Evolutionary conservation across 2,113 vertebrate genomes (phyloP).

Genomic region (Leucopsar rothschildi): DNA sequence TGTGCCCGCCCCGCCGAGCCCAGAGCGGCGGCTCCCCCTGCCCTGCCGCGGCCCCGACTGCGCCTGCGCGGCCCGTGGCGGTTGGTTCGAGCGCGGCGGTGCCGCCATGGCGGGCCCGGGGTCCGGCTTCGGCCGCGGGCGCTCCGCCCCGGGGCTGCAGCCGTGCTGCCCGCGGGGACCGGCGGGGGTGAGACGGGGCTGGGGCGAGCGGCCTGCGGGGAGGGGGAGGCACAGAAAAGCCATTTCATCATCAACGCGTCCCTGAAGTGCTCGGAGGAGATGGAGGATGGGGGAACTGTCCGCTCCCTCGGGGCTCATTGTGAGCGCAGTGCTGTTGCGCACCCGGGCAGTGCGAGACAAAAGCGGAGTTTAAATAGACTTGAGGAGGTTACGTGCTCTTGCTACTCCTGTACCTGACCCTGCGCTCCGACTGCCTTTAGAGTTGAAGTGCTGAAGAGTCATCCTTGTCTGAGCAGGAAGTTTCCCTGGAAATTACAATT

Average conservation of each 20-base stretch:
- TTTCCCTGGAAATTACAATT: background rate
- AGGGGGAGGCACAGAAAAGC: background rate
- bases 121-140: too few species aligned
- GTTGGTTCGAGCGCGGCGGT: background rate
- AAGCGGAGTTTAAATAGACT: fast-evolving
- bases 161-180: background rate
- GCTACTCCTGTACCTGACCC: fast-evolving
- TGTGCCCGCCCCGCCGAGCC: background rate
- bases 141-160: too few species aligned
- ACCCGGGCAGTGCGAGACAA: fast-evolving
- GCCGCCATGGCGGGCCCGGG: background rate
- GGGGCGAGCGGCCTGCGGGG: background rate
- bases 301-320: fast-evolving
- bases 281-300: background rate
- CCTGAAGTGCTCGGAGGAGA: background rate
- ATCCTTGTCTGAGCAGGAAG: background rate
- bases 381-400: fast-evolving
- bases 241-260: background rate
- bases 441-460: too few species aligned
- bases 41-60: background rate
- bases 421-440: fast-evolving
- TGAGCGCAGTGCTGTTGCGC: fast-evolving
- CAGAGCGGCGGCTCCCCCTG: fast-evolving
- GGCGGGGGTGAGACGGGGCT: background rate
- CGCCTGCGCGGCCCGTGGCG: background rate